Conservation (phyloP, 2,797 vertebrate genomes). For the Galaxias olidus region DNA sequence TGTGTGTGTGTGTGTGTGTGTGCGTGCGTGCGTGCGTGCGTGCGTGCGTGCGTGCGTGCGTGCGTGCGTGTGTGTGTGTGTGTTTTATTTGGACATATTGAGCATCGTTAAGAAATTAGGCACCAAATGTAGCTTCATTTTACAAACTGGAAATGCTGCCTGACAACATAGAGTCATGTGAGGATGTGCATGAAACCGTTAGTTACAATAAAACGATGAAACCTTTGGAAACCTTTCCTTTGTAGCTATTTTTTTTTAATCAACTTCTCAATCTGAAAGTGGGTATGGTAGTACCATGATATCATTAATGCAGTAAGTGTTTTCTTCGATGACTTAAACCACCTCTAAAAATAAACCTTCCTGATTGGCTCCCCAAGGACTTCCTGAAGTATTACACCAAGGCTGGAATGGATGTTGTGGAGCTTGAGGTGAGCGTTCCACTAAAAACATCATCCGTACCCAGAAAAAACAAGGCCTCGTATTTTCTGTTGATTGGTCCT, state of each 20-base stretch:
- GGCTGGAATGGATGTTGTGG: constrained; percentile 79
- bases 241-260: constrained; percentile 3
- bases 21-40: too few species aligned
- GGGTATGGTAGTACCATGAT: not conserved
- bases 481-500: too few species aligned
- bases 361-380: constrained; percentile 70
- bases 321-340: not conserved
- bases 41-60: too few species aligned
- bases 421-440: constrained; percentile 77
- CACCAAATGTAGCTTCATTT: too few species aligned
- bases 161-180: too few species aligned
- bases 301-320: not conserved
- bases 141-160: too few species aligned
- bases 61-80: not conserved
- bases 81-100: not conserved
- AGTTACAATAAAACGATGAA: not conserved
- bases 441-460: not conserved
- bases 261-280: not conserved
- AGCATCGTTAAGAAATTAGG: too few species aligned
- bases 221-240: not conserved
- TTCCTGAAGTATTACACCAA: constrained; percentile 88
- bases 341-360: not conserved
- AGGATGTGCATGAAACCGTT: not conserved
- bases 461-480: too few species aligned
- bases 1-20: not conserved